Evolutionary conservation across 2,797 vertebrate species (phyloP).

Genomic region (Centroberyx gerrardi): DNA sequence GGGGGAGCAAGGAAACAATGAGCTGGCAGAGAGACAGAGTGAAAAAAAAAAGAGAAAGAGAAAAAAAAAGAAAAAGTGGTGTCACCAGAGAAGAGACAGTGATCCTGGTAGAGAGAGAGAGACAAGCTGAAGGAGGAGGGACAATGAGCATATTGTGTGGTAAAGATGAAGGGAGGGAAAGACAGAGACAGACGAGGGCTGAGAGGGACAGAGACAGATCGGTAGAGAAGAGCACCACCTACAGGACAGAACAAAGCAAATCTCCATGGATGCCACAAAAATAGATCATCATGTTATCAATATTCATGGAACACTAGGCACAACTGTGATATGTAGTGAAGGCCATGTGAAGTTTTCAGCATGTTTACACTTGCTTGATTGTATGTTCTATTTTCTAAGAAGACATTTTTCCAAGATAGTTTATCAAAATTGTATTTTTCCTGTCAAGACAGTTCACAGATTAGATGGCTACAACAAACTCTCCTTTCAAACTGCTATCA

Average conservation of each 20-base stretch:
- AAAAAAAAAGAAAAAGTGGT: conserved; percentile 53
- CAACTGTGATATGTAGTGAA: not conserved
- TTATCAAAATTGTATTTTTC: not conserved
- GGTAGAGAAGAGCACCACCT: conserved; percentile 92
- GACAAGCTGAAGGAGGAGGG: conserved; percentile 73
- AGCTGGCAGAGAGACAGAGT: conserved; percentile 27
- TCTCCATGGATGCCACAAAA: conserved; percentile 11
- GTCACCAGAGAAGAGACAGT: conserved; percentile 74
- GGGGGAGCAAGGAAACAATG: conserved; percentile 37
- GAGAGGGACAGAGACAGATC: conserved; percentile 66
- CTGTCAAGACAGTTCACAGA: not conserved
- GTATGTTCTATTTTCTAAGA: not conserved
- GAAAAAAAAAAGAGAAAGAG: not conserved
- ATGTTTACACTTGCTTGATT: not conserved
- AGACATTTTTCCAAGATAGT: too few relatives aligned
- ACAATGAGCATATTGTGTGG: conserved; percentile 90
- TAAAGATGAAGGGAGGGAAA: conserved; percentile 6
- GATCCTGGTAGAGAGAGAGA: conserved; percentile 48
- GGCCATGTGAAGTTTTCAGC: not conserved
- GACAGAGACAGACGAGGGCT: not conserved
- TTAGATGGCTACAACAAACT: not conserved
- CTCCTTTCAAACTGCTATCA: not conserved
- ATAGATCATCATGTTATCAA: not conserved
- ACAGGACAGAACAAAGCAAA: conserved; percentile 78
- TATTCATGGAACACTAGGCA: not conserved